Percentiles rank a stretch among this genome's conserved stretches.
Evolutionary conservation across 2,888 invertebrate genomes (phyloP).

Genomic region (Stenurella melanura): DNA sequence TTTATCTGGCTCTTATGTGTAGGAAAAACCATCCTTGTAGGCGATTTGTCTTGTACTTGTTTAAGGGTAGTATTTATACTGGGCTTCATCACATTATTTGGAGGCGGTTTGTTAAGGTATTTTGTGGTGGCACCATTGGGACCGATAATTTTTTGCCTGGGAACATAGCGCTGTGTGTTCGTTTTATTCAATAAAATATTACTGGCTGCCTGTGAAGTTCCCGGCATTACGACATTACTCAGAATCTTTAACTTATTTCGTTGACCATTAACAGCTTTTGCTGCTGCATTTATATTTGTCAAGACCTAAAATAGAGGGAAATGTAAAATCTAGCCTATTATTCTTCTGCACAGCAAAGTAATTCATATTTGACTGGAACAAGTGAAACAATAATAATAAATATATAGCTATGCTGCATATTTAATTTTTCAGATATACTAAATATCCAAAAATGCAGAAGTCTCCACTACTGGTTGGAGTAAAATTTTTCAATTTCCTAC

Average conservation of each 20-base stretch:
- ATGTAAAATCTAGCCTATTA: too few species aligned
- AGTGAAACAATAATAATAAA: too few species aligned
- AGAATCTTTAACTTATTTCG: constrained; percentile 71
- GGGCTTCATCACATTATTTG: constrained; percentile 58
- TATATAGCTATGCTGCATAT: too few species aligned
- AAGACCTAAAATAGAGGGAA: constrained; percentile 56
- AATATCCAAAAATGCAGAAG: too few species aligned
- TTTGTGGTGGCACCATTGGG: constrained; percentile 67
- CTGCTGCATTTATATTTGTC: constrained; percentile 49
- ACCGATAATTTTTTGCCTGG: constrained; percentile 67
- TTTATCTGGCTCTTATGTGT: constrained; percentile 70
- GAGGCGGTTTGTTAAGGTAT: constrained; percentile 65
- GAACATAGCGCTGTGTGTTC: constrained; percentile 63
- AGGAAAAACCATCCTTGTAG: constrained; percentile 64
- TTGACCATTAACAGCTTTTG: constrained; percentile 69
- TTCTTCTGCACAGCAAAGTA: too few species aligned
- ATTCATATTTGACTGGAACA: too few species aligned
- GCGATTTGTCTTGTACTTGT: constrained; percentile 58
- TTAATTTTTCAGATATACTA: too few species aligned
- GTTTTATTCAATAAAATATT: constrained; percentile 67
- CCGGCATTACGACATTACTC: constrained; percentile 68
- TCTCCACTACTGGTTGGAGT: too few species aligned
- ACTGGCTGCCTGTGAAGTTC: constrained; percentile 62
- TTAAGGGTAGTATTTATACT: constrained; percentile 55
- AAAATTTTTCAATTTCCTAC: too few species aligned